Evolutionary conservation across 2,113 vertebrate species (phyloP), one percentile per base, ranked within the genome.

Genomic region (Dasyurus viverrinus): DNA sequence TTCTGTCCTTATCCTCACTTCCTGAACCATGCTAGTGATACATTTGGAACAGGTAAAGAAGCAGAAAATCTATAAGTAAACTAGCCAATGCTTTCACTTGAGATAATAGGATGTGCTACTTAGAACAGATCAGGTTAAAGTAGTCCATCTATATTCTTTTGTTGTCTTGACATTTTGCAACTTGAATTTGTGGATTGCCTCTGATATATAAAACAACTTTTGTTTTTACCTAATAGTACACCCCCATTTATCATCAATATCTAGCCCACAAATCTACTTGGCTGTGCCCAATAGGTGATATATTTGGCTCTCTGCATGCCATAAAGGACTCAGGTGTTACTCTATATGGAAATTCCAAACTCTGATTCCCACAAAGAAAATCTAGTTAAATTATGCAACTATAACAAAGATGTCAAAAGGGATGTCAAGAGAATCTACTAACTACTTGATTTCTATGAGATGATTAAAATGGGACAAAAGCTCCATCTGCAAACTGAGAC

Each of bases 161-260:
- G 30, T 68, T 5, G 14, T 68, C 57, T 36, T 19, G 14, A 1
- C 11, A 68, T 68, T 14, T 14, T 68, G 30, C 3, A 14, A 68
- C 26, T 30, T 57, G 27, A 27, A 57, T 57, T 57, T 57, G 27
- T 30, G 9, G 55, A 57, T 25, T 57, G 55, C 26, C 26, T 57
- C 55, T 57, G 55, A 55, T 24, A 57, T 9, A 57, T 26, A 57
- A 30, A 55, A 25, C 54, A 55, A 55, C 26, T 57, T 57, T 57
- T 57, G 55, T 27, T 30, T 60, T 60, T 93, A 98, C 98, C 95
- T 97, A 98, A 36, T 99, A 99, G 22, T 96, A 97, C 94, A 99
- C 98, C 7, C 92, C 98, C 98, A 36, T 99, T 93, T 6, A 99
- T 99, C 97, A 99, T 98, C 50, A 99, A 99, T 95, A 99, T 98